Percentiles rank a stretch among this genome's conserved stretches.
phyloP scores from a whole-genome alignment of 1,140 invertebrate species.

The Episyrphus balteatus region DNA sequence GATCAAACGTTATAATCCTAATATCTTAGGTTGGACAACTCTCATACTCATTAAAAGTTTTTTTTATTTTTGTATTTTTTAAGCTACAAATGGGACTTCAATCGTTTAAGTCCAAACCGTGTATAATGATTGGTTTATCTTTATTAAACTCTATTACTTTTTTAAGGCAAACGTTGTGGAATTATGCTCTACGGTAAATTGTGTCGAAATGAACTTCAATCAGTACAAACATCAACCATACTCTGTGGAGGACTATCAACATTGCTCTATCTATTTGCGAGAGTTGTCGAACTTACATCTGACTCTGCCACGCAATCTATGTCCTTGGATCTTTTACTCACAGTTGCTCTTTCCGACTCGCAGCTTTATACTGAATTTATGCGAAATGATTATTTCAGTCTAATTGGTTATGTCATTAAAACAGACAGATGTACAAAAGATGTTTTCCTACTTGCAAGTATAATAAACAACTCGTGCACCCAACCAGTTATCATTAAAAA shows the following conservation, averaged over 20 bases:
- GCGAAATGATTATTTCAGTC: constrained; percentile 24
- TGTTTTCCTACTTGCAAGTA: constrained; percentile 24
- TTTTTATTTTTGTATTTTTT: too few relatives aligned
- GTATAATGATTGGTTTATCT: too few relatives aligned
- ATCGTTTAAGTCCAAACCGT: too few relatives aligned
- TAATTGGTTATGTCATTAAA: constrained; percentile 34
- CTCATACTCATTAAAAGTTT: too few relatives aligned
- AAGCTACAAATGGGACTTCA: too few relatives aligned
- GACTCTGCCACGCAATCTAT: constrained; percentile 22
- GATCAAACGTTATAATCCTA: too few relatives aligned
- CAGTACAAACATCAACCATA: constrained; percentile 24
- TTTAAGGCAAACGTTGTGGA: too few relatives aligned
- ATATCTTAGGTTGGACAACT: too few relatives aligned
- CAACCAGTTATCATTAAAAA: constrained; percentile 23
- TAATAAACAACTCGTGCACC: constrained; percentile 31
- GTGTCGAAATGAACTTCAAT: constrained; percentile 20
- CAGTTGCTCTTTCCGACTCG: constrained; percentile 24
- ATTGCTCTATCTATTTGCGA: constrained; percentile 28
- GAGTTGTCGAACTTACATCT: constrained; percentile 26
- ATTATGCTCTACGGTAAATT: constrained; percentile 21
- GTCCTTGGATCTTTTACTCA: constrained; percentile 26
- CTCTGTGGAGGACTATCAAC: constrained; percentile 28
- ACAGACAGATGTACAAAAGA: constrained; percentile 30
- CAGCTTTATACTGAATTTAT: constrained; percentile 32
- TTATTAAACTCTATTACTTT: too few relatives aligned